A percentile compares a stretch with the other conserved stretches of the same genome.
Conservation (phyloP, 64 coral and sea anemone genomes). For the Montipora cactus region DNA sequence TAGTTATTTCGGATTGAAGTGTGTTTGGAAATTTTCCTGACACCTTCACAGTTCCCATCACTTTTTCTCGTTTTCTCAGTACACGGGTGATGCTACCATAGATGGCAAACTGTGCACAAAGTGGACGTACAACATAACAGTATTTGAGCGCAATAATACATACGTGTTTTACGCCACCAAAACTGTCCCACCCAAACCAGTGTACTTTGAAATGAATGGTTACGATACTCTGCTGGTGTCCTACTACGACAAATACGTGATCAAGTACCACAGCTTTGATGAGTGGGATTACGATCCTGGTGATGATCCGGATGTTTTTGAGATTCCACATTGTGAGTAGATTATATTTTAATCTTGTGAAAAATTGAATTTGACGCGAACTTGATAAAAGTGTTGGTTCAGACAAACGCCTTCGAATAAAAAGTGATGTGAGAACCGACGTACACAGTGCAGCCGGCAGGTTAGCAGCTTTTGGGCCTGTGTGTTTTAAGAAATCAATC, state of each 20-base stretch:
- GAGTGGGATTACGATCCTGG: slow-evolving; percentile 75
- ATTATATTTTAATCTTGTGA: no score
- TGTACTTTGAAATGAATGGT: slow-evolving; percentile 88
- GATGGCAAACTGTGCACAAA: slow-evolving; percentile 73
- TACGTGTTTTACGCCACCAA: slow-evolving; percentile 88
- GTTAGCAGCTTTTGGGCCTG: no score
- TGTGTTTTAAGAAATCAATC: no score
- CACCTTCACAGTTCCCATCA: not conserved
- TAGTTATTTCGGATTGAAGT: not conserved
- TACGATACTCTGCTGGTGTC: slow-evolving; percentile 86
- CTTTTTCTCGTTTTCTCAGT: slow-evolving; percentile 18
- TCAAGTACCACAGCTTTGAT: slow-evolving; percentile 80
- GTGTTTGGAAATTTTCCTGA: not conserved
- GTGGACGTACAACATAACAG: slow-evolving; percentile 72
- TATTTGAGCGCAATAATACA: slow-evolving; percentile 78
- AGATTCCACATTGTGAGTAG: slow-evolving; percentile 85
- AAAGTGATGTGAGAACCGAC: no score
- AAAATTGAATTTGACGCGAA: no score
- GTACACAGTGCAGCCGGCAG: no score
- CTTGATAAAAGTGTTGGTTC: no score
- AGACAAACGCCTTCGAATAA: no score
- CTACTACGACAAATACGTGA: slow-evolving; percentile 84
- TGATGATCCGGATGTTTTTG: slow-evolving; percentile 61
- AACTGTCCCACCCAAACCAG: slow-evolving; percentile 72
- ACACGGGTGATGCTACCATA: slow-evolving; percentile 59